Base-by-base conservation (phyloP, 64 coral and sea anemone genomes). In the Orbicella faveolata region DNA sequence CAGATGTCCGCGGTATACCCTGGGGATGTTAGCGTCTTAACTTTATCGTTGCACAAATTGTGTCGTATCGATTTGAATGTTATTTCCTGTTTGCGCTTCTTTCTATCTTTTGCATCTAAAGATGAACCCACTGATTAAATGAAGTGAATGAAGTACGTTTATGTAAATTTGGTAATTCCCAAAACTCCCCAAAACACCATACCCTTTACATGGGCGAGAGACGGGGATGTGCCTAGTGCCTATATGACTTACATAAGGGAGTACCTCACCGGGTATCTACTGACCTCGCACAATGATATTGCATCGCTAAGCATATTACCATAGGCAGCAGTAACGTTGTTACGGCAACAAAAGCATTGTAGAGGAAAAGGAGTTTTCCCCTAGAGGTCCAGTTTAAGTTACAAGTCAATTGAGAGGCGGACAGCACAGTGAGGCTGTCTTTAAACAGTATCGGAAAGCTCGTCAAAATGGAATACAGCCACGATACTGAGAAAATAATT, bases 361-460 rank as follows among this genome's bases (percentile, higher is more conserved):
- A 70, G 23, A 83, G 2, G 23, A 39, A 66, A 83, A 44, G 61
- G 8, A 11, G 23, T 23, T 10, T 72, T n/a, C 73, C 82, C 18
- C 25, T 9, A 51, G 82, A 85, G 9, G 65, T 9, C 82, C 82
- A 85, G 37, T 65, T 21, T 72, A 85, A n/a, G 3, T 85, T 37
- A 39, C 82, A 85, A 18, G 48, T 85, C 36, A 72, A 14, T 4
- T 68, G 37, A 1, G 82, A 85, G 2, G 82, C 63, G 1, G 82
- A 85, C 0, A 23, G 36, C 1, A 23, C 18, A 44, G 41, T 73
- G 3, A 65, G 65, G 33, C 44, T 44, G 35, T 30, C 21, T 4
- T 48, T 36, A 44, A 48, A 30, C 1, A 33, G 14, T 30, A 66
- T 5, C 1, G 72, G 51, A 5, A 34, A 23, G 20, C 82, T 52